A percentile compares a stretch with the other conserved stretches of the same genome.
Conservation (phyloP, 1,140 invertebrate genomes). For the Pachyrhynchus sulphureomaculatus region DNA sequence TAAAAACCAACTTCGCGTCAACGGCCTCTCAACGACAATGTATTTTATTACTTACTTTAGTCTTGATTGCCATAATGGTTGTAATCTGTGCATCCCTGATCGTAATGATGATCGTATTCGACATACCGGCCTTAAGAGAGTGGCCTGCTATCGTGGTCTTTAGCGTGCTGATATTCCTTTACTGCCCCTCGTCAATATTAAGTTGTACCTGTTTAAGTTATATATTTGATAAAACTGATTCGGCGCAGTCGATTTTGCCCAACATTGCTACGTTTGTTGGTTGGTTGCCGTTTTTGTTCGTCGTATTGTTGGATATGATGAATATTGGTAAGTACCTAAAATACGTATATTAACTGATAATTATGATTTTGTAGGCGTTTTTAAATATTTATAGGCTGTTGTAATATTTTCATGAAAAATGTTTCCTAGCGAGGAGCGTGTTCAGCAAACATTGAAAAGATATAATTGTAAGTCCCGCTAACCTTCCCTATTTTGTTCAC, state of each 20-base stretch:
- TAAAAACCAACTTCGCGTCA: slow-evolving; percentile 79
- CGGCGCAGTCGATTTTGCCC: slow-evolving; percentile 74
- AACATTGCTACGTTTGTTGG: slow-evolving; percentile 75
- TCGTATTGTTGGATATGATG: slow-evolving; percentile 69
- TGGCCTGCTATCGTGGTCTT: slow-evolving; percentile 69
- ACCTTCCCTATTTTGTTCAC: too few species aligned
- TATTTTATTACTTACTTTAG: slow-evolving; percentile 78
- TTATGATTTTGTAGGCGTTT: too few species aligned
- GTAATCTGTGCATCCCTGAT: slow-evolving; percentile 67
- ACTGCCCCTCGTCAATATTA: slow-evolving; percentile 73
- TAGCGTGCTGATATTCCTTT: slow-evolving; percentile 67
- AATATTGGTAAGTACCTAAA: slow-evolving; percentile 59
- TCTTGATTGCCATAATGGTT: slow-evolving; percentile 69
- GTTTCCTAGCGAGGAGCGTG: too few species aligned
- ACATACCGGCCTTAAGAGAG: slow-evolving; percentile 67
- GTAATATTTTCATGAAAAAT: too few species aligned
- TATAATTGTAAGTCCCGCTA: too few species aligned
- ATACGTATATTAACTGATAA: neutral
- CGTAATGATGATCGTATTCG: slow-evolving; percentile 66
- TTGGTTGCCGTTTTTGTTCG: slow-evolving; percentile 71
- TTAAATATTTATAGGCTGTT: too few species aligned
- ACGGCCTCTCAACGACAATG: slow-evolving; percentile 73
- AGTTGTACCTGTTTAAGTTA: slow-evolving; percentile 77
- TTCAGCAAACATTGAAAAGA: too few species aligned
- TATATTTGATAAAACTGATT: slow-evolving; percentile 79